These are phyloP conservation scores for Melieria crassipennis DNA, from an alignment of 2,888 invertebrate genomes.

Conservation along the genomic window DNA sequence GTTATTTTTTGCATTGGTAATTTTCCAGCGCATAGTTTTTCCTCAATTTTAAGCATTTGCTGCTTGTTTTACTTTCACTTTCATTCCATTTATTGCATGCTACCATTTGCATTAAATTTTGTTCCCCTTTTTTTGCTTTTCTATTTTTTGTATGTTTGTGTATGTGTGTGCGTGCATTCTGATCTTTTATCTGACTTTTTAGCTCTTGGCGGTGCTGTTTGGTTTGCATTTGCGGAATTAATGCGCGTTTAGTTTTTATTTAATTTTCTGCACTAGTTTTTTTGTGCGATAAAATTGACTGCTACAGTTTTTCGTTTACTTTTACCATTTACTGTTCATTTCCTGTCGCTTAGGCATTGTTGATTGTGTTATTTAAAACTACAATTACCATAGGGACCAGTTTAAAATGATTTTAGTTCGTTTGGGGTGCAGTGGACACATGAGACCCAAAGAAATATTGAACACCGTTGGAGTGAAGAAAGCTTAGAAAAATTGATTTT, in stretches of 20 bases:
- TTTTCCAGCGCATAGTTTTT: not conserved
- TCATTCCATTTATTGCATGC: conserved; percentile 18
- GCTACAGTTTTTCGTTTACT: conserved; percentile 4
- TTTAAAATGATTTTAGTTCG: too few relatives aligned
- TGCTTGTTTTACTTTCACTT: conserved; percentile 33
- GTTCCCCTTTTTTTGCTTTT: conserved; percentile 2
- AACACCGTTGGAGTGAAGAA: too few relatives aligned
- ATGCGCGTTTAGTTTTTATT: not conserved
- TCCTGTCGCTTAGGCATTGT: not conserved
- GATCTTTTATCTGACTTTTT: not conserved
- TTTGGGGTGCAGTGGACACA: too few relatives aligned
- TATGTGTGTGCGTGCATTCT: not conserved
- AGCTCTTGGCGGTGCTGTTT: too few relatives aligned
- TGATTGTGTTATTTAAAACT: not conserved
- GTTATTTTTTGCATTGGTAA: not conserved
- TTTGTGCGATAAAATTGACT: too few relatives aligned
- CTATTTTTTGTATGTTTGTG: conserved; percentile 26
- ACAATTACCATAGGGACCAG: too few relatives aligned
- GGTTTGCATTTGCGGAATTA: not conserved
- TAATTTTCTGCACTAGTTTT: not conserved
- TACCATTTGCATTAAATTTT: not conserved
- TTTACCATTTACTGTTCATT: conserved; percentile 16
- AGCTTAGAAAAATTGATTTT: too few relatives aligned
- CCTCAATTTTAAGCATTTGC: conserved; percentile 2
- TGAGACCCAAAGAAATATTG: too few relatives aligned